phyloP scores from a whole-genome alignment of 2,888 invertebrate genomes.

The Agrochola macilenta region DNA sequence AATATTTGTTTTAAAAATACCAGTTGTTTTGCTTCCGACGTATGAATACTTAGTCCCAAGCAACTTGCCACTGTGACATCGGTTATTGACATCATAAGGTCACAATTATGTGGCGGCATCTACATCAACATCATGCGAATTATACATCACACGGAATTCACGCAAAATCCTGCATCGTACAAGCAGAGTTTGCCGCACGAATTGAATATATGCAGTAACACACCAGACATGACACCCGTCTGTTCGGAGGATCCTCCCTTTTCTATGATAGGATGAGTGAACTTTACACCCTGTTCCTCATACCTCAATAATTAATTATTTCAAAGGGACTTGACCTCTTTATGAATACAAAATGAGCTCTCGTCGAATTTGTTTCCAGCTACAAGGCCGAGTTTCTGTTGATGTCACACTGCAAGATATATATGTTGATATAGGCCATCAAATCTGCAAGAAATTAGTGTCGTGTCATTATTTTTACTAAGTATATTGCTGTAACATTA shows the following conservation, averaged over 20 bases:
- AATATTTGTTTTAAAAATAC: not conserved
- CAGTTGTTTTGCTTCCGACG: not conserved
- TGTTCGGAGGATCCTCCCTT: no score
- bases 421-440: no score
- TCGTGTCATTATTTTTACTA: not conserved
- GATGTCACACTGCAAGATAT: constrained; percentile 19
- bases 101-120: not conserved
- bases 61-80: not conserved
- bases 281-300: no score
- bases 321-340: constrained; percentile 1
- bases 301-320: constrained; percentile 3
- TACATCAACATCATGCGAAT: no score
- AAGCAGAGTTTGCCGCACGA: no score
- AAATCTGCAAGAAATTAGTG: not conserved
- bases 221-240: no score
- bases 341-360: constrained; percentile 4
- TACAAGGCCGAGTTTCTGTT: not conserved
- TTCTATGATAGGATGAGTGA: no score
- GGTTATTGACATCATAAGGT: not conserved
- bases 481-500: not conserved
- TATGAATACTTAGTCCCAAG: not conserved
- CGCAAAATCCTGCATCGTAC: no score
- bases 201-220: no score
- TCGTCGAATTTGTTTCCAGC: not conserved
- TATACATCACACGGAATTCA: no score